A percentile compares a stretch with the other conserved stretches of the same genome.
Conservation (phyloP, 2,113 vertebrate genomes). For the Cichladusa arquata region DNA sequence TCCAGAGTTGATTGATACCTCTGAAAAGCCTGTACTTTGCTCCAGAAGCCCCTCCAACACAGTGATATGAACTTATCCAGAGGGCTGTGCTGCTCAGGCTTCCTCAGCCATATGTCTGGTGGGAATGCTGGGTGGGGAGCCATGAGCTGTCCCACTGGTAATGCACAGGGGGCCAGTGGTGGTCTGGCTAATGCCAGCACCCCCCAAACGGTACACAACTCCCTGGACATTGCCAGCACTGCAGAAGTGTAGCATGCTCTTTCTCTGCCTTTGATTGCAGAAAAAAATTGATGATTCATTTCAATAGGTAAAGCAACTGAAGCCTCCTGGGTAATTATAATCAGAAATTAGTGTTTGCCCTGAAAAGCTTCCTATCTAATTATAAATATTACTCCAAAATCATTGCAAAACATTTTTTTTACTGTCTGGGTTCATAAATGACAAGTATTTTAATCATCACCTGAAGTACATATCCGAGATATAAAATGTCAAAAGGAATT, state of each 20-base stretch:
- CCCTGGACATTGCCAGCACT: background rate
- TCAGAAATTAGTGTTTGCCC: background rate
- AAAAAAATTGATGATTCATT: background rate
- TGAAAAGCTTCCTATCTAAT: background rate
- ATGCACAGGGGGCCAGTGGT: fast-evolving
- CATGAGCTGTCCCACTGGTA: fast-evolving
- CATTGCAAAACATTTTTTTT: background rate
- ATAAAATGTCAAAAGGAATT: background rate
- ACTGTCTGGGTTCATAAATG: background rate
- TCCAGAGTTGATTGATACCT: background rate
- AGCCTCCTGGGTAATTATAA: background rate
- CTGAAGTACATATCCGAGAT: background rate
- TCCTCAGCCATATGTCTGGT: fast-evolving
- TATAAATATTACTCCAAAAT: background rate
- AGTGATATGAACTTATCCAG: background rate
- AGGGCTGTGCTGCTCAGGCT: background rate
- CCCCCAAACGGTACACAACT: background rate
- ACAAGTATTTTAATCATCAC: background rate
- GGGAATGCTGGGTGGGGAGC: background rate
- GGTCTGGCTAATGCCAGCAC: background rate
- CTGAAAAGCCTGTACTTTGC: background rate
- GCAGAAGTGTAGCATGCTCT: background rate
- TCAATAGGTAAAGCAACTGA: background rate
- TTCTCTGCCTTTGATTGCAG: background rate
- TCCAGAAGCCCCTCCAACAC: background rate